Percentiles rank a stretch among this genome's conserved stretches.
phyloP scores from a whole-genome alignment of 2,113 vertebrate species.

The Puma concolor region DNA sequence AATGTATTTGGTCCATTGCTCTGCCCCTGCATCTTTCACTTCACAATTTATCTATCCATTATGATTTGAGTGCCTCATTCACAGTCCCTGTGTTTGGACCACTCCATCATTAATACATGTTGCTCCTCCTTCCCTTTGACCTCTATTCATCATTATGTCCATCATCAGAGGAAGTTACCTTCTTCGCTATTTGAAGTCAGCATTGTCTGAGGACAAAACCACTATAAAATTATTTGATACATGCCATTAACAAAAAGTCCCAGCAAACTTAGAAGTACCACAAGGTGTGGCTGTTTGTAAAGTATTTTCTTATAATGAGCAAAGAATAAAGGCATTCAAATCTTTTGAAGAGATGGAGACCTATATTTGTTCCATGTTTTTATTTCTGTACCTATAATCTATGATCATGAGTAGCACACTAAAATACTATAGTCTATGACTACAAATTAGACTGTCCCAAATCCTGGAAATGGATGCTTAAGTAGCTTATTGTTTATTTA shows the following conservation, averaged over 20 bases:
- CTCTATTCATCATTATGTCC: neutral
- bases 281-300: neutral
- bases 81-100: neutral
- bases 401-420: neutral
- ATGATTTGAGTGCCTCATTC: neutral
- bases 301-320: neutral
- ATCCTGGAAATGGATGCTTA: neutral
- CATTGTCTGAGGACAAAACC: neutral
- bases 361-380: neutral
- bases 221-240: neutral
- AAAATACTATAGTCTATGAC: neutral
- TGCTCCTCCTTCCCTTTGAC: neutral
- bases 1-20: neutral
- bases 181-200: conserved; percentile 8
- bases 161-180: neutral
- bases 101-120: neutral
- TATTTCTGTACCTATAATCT: neutral
- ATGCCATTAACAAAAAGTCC: neutral
- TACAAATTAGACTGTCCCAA: neutral
- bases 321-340: neutral
- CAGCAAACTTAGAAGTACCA: neutral
- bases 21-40: neutral
- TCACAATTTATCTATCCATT: neutral
- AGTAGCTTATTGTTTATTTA: neutral
- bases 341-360: neutral